Conservation (phyloP, 2,113 vertebrate genomes). For the Percopsis transmontana region DNA sequence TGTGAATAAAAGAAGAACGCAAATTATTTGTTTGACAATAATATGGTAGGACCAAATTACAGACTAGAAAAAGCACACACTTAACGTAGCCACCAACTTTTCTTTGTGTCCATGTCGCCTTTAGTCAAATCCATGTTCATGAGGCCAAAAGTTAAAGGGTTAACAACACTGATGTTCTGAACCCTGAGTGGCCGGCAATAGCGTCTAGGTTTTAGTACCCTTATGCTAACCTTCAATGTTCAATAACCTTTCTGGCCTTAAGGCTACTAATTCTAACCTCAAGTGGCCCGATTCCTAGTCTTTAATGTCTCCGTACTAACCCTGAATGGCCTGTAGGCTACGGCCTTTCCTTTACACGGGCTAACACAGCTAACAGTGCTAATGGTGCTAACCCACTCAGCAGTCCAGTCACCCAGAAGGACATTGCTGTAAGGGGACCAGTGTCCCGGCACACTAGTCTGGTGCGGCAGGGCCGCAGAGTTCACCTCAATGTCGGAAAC, state of each 20-base stretch:
- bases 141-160: slow-evolving; percentile 57
- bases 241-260: slow-evolving; percentile 51
- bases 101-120: slow-evolving; percentile 28
- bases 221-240: slow-evolving; percentile 44
- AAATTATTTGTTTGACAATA: neutral
- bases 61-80: neutral
- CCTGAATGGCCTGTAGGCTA: slow-evolving; percentile 54
- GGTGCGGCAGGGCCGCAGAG: slow-evolving; percentile 44
- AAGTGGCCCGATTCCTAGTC: slow-evolving; percentile 43
- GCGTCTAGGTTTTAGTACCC: neutral
- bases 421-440: slow-evolving; percentile 61
- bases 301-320: slow-evolving; percentile 51
- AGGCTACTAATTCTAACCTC: slow-evolving; percentile 58
- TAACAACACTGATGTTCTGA: slow-evolving; percentile 36
- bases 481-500: slow-evolving; percentile 66
- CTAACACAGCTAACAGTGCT: slow-evolving; percentile 61
- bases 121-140: slow-evolving; percentile 43
- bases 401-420: slow-evolving; percentile 73
- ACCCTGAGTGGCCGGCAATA: neutral
- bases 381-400: slow-evolving; percentile 72
- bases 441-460: slow-evolving; percentile 42
- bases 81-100: slow-evolving; percentile 1
- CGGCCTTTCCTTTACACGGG: slow-evolving; percentile 39
- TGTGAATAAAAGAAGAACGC: neutral
- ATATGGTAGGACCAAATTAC: neutral